Conservation (phyloP, 35 echinoderm and acorn worm species). For the Ptychodera flava region DNA sequence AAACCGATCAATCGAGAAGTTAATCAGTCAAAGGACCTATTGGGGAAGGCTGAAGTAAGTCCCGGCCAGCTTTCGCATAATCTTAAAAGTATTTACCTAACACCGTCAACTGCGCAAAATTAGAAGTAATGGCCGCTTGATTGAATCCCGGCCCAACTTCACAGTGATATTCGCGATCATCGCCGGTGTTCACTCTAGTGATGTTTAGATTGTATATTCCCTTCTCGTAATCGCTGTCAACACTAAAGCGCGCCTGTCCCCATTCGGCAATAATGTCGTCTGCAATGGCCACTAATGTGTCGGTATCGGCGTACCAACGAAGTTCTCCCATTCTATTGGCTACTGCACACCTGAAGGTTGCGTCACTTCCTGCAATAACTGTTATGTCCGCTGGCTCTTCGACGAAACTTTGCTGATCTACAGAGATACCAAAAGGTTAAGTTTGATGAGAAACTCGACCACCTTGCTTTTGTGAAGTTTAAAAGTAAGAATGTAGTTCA, state of each 20-base stretch:
- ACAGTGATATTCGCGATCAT: background rate
- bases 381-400: background rate
- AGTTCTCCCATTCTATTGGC: background rate
- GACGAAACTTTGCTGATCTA: background rate
- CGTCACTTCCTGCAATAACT: background rate
- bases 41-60: too few relatives aligned
- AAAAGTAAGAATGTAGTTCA: too few relatives aligned
- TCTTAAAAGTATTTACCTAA: background rate
- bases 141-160: background rate
- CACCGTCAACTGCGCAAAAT: background rate
- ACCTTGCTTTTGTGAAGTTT: too few relatives aligned
- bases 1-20: too few relatives aligned
- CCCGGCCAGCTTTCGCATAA: too few relatives aligned
- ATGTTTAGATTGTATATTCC: background rate
- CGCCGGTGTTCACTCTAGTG: background rate
- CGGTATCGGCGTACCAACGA: background rate
- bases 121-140: background rate
- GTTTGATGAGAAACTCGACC: too few relatives aligned
- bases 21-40: too few relatives aligned
- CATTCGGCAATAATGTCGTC: background rate
- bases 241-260: background rate
- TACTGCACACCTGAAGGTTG: background rate
- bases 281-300: background rate
- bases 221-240: background rate
- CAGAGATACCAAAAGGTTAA: too few relatives aligned